Evolutionary conservation across 2,888 invertebrate genomes (phyloP).

Genomic region (Cylloceria caligata): DNA sequence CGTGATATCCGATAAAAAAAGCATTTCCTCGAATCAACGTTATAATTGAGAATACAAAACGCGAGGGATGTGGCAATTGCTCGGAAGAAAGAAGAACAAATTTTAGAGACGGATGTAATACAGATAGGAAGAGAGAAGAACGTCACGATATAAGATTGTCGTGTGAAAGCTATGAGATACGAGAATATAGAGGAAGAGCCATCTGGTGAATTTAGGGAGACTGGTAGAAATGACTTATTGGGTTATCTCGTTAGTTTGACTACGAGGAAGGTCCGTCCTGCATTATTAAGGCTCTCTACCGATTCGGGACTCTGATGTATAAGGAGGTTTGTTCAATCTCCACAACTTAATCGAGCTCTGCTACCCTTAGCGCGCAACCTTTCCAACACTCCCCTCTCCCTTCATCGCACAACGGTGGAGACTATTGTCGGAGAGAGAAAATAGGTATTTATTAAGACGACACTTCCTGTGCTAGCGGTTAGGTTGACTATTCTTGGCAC

Average conservation of each 20-base stretch:
- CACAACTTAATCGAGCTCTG: conserved; percentile 4
- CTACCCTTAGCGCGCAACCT: conserved; percentile 9
- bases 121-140: background rate
- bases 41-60: conserved; percentile 11
- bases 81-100: background rate
- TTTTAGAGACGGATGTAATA: background rate
- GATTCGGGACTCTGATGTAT: conserved; percentile 35
- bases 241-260: conserved; percentile 71
- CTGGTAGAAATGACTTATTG: conserved; percentile 70
- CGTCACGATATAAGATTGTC: background rate
- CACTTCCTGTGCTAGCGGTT: conserved; percentile 75
- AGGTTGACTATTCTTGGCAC: conserved; percentile 61
- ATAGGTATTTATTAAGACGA: conserved; percentile 77
- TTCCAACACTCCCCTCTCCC: conserved; percentile 12
- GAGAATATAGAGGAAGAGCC: background rate
- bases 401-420: conserved; percentile 25
- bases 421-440: conserved; percentile 53
- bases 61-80: background rate
- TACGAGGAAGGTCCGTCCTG: conserved; percentile 72
- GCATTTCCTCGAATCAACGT: conserved; percentile 52
- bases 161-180: background rate
- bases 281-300: conserved; percentile 75
- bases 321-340: conserved; percentile 43
- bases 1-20: conserved; percentile 35
- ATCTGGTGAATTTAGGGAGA: conserved; percentile 26